Percentiles rank a stretch among this genome's conserved stretches.
Evolutionary conservation across 2,888 invertebrate species (phyloP).

Genomic region (Drosophila histrio): DNA sequence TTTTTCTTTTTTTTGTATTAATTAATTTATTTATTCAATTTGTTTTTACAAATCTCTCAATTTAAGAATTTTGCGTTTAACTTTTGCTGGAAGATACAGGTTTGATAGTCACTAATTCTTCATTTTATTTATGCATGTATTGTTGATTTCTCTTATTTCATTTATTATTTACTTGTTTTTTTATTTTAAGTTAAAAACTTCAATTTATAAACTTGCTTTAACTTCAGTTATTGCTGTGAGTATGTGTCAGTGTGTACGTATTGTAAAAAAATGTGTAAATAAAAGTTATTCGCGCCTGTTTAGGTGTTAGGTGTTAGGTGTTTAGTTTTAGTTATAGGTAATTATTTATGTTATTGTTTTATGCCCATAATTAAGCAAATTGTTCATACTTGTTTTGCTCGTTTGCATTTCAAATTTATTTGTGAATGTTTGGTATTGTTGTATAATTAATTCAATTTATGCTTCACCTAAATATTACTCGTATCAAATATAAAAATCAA

Average conservation of each 20-base stretch:
- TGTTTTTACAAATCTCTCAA: slow-evolving; percentile 64
- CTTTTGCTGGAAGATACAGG: slow-evolving; percentile 84
- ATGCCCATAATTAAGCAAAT: slow-evolving; percentile 66
- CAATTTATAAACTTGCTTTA: slow-evolving; percentile 40
- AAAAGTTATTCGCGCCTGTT: slow-evolving; percentile 60
- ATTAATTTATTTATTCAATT: slow-evolving; percentile 32
- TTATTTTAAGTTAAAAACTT: slow-evolving; percentile 51
- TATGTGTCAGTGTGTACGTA: slow-evolving; percentile 19
- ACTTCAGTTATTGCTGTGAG: slow-evolving; percentile 34
- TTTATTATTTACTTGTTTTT: not conserved
- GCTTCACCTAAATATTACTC: slow-evolving; percentile 82
- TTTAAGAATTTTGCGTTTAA: slow-evolving; percentile 63
- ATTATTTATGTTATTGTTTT: slow-evolving; percentile 71
- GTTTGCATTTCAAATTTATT: slow-evolving; percentile 51
- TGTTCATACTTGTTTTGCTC: slow-evolving; percentile 40
- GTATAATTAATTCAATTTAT: slow-evolving; percentile 81
- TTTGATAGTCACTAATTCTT: slow-evolving; percentile 84
- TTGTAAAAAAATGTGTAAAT: slow-evolving; percentile 79
- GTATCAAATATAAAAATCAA: slow-evolving; percentile 85
- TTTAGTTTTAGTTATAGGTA: slow-evolving; percentile 53
- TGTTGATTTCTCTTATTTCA: slow-evolving; percentile 36
- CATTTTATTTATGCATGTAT: slow-evolving; percentile 67
- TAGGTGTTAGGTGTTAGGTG: too few relatives aligned
- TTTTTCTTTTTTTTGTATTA: slow-evolving; percentile 30
- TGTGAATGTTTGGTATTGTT: slow-evolving; percentile 59